These are phyloP conservation scores for Actenoides lindsayi DNA, from an alignment of 2,113 vertebrate genomes.

Conservation along the genomic window DNA sequence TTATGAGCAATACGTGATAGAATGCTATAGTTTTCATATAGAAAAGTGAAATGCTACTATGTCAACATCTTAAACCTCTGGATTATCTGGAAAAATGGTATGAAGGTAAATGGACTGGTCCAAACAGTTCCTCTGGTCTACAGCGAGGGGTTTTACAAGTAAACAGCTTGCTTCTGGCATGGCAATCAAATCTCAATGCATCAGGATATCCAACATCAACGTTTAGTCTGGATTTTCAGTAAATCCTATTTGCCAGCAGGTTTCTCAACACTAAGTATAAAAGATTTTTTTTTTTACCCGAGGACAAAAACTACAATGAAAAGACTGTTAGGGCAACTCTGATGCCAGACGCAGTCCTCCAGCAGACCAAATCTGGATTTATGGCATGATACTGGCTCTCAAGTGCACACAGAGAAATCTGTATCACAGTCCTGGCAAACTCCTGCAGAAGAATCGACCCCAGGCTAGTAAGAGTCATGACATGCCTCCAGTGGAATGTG, in stretches of 20 bases:
- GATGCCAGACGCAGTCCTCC: not conserved
- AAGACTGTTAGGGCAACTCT: not conserved
- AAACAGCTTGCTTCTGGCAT: not conserved
- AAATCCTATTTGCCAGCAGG: not conserved
- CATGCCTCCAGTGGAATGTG: slow-evolving; percentile 30
- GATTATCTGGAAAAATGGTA: not conserved
- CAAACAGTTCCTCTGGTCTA: not conserved
- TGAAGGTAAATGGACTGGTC: not conserved
- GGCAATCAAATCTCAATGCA: not conserved
- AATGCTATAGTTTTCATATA: not conserved
- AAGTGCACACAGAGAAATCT: not conserved
- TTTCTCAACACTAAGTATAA: not conserved
- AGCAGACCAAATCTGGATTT: not conserved
- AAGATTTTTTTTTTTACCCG: not conserved
- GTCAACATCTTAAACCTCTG: not conserved
- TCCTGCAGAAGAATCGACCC: not conserved
- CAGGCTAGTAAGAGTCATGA: slow-evolving; percentile 38
- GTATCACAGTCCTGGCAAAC: not conserved
- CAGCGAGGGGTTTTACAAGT: not conserved
- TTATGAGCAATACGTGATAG: not conserved
- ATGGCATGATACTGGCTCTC: not conserved
- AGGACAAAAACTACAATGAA: not conserved
- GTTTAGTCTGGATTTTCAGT: not conserved
- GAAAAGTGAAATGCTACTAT: not conserved
- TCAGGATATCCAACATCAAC: not conserved